Conservation (phyloP, 2,797 vertebrate species). For the Trematomus bernacchii region DNA sequence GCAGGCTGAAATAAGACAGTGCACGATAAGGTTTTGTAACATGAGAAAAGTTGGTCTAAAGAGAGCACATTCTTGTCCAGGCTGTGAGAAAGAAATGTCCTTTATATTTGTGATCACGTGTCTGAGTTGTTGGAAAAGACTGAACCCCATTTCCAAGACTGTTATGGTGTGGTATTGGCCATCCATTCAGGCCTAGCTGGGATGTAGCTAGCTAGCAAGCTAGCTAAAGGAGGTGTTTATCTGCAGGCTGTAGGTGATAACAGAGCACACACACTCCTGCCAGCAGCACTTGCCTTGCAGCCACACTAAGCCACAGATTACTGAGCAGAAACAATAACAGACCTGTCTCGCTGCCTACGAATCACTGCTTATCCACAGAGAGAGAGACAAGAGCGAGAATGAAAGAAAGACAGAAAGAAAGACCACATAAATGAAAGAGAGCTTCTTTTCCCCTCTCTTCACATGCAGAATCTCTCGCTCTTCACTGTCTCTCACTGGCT, state of each 20-base stretch:
- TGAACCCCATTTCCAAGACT: constrained; percentile 13
- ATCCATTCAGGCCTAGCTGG: constrained; percentile 47
- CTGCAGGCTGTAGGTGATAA: constrained; percentile 83
- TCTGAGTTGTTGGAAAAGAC: constrained; percentile 16
- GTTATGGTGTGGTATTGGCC: constrained; percentile 8
- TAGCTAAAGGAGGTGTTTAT: constrained; percentile 82
- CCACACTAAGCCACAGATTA: constrained; percentile 86
- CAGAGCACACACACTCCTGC: constrained; percentile 79
- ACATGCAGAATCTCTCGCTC: constrained; percentile 71
- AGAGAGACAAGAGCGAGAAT: constrained; percentile 64
- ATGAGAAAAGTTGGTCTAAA: constrained; percentile 10
- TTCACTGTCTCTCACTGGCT: constrained; percentile 76
- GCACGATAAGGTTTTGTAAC: constrained; percentile 40
- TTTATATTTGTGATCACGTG: neutral
- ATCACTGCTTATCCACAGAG: constrained; percentile 78
- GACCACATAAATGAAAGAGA: constrained; percentile 70
- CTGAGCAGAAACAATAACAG: constrained; percentile 86
- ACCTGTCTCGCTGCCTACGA: constrained; percentile 83
- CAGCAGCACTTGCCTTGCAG: constrained; percentile 84
- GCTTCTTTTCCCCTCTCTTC: constrained; percentile 64
- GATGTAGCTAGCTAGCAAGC: constrained; percentile 58
- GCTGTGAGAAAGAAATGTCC: constrained; percentile 11
- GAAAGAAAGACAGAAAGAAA: constrained; percentile 62
- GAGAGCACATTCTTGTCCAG: constrained; percentile 16
- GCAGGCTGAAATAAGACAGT: constrained; percentile 30